phyloP scores from a whole-genome alignment of 1,140 invertebrate species.

The Scaptodrosophila lebanonensis region DNA sequence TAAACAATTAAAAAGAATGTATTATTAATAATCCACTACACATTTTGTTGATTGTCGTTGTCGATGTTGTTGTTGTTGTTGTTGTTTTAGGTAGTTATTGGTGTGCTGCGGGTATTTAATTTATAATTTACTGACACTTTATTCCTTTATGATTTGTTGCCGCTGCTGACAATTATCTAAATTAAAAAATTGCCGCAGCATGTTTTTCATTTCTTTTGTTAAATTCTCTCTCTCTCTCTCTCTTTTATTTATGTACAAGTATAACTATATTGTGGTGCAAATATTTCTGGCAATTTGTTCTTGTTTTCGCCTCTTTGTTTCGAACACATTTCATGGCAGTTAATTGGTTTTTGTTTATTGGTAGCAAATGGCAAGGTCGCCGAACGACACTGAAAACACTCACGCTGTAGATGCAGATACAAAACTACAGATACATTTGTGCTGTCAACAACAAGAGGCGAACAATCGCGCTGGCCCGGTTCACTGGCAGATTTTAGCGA shows the following conservation, averaged over 20 bases:
- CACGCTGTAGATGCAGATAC: constrained; percentile 26
- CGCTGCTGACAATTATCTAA: constrained; percentile 61
- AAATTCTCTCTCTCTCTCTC: constrained; percentile 37
- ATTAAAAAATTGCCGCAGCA: constrained; percentile 62
- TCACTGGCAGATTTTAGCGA: constrained; percentile 28
- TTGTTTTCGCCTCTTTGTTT: constrained; percentile 10
- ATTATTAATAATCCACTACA: constrained; percentile 35
- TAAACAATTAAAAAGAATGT: constrained; percentile 36
- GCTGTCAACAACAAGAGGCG: constrained; percentile 21
- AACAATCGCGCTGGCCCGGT: too few relatives aligned
- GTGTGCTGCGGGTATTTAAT: constrained; percentile 3
- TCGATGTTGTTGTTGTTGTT: not conserved
- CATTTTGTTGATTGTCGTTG: not conserved
- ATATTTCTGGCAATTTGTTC: constrained; percentile 51
- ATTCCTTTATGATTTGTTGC: constrained; percentile 40
- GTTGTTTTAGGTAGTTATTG: not conserved
- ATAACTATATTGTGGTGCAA: too few relatives aligned
- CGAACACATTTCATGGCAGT: constrained; percentile 40
- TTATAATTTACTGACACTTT: not conserved
- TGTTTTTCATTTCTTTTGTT: constrained; percentile 39
- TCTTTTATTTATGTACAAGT: constrained; percentile 36
- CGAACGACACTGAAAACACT: not conserved
- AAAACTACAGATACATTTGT: constrained; percentile 16
- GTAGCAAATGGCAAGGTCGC: constrained; percentile 48
- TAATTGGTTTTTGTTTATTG: constrained; percentile 55